phyloP scores from a whole-genome alignment of 2,888 invertebrate species.

The Hipparchia semele region DNA sequence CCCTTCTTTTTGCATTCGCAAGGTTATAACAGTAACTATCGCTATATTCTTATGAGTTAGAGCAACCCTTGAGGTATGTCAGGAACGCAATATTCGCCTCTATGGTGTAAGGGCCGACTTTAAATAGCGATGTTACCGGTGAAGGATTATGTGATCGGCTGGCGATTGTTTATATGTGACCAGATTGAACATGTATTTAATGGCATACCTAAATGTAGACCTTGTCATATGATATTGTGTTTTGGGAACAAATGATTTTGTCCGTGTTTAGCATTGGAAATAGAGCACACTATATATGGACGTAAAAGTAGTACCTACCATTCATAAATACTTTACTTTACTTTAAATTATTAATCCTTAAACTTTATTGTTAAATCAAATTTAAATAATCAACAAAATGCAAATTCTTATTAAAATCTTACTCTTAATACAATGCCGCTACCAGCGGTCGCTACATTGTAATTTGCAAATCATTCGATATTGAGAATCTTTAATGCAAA shows the following conservation, averaged over 20 bases:
- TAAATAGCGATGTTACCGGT: conserved; percentile 71
- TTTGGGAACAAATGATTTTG: background rate
- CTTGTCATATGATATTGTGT: background rate
- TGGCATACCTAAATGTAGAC: background rate
- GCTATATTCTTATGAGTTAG: conserved; percentile 41
- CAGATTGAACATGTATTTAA: background rate
- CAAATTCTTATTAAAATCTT: conserved; percentile 7
- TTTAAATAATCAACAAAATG: background rate
- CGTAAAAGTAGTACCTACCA: too few relatives aligned
- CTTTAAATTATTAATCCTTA: background rate
- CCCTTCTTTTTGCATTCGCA: too few relatives aligned
- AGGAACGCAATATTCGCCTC: conserved; percentile 78
- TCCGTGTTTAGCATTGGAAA: background rate
- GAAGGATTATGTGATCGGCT: conserved; percentile 65
- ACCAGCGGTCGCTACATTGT: conserved; percentile 1
- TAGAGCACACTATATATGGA: background rate
- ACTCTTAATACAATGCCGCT: background rate
- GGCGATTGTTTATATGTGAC: conserved; percentile 50
- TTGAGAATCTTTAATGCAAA: conserved; percentile 2
- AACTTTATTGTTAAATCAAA: conserved; percentile 8
- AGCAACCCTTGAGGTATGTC: conserved; percentile 56
- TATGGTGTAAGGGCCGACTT: conserved; percentile 73
- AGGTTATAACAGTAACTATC: background rate
- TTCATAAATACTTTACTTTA: too few relatives aligned
- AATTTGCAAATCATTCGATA: conserved; percentile 2